Evolutionary conservation across 37 sponge, comb jelly and placozoan genomes (phyloP).

Genomic region (Cladorhizidae sp.): DNA sequence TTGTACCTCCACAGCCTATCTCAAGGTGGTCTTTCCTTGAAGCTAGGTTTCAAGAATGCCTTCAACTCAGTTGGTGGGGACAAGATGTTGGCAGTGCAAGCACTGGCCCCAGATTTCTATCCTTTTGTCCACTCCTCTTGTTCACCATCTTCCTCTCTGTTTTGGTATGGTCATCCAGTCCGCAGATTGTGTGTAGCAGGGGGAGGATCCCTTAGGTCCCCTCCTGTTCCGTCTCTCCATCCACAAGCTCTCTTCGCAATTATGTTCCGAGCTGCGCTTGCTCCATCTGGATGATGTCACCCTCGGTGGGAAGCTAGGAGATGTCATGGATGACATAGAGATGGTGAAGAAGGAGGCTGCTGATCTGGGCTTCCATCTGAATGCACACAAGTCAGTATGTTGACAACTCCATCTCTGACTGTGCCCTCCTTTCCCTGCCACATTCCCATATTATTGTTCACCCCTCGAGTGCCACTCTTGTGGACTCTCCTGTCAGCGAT

Average conservation of each 20-base stretch:
- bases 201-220: slow-evolving; percentile 29
- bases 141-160: slow-evolving; percentile 24
- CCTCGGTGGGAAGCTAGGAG: too few species aligned
- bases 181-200: slow-evolving; percentile 27
- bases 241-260: slow-evolving; percentile 11
- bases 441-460: too few species aligned
- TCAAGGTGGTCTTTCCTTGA: background rate
- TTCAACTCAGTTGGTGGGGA: too few species aligned
- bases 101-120: background rate
- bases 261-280: background rate
- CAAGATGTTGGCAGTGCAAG: background rate
- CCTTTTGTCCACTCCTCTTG: slow-evolving; percentile 32
- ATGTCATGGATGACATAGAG: too few species aligned
- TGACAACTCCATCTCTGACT: too few species aligned
- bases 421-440: too few species aligned
- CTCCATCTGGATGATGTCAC: slow-evolving; percentile 23
- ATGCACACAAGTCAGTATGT: too few species aligned
- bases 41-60: slow-evolving; percentile 20
- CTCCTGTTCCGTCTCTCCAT: slow-evolving; percentile 29
- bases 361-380: too few species aligned
- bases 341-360: too few species aligned
- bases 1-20: background rate
- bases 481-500: slow-evolving; percentile 13
- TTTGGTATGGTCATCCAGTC: slow-evolving; percentile 23
- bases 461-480: background rate